phyloP scores from a whole-genome alignment of 2,113 vertebrate species.

The Heliornis fulica region DNA sequence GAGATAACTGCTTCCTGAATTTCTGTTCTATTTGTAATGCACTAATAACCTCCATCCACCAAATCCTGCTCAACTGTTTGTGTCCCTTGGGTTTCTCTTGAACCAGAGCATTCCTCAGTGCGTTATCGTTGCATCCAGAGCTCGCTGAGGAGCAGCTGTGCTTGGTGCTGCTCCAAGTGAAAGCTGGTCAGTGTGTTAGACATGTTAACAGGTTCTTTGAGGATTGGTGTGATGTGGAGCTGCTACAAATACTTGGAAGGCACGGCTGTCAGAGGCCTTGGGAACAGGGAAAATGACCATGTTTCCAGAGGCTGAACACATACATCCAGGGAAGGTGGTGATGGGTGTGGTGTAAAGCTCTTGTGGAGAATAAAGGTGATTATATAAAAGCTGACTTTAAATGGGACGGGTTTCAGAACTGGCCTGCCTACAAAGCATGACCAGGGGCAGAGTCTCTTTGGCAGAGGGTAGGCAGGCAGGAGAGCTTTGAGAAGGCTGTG shows the following conservation, averaged over 20 bases:
- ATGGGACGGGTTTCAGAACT: background rate
- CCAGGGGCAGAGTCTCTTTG: background rate
- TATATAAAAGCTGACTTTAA: background rate
- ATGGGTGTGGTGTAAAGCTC: background rate
- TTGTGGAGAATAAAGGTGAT: background rate
- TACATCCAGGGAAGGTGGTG: background rate
- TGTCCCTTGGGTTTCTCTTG: background rate
- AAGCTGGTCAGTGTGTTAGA: background rate
- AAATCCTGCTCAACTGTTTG: background rate
- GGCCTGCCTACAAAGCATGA: background rate
- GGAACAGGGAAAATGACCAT: background rate
- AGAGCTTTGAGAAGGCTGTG: background rate
- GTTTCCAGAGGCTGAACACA: background rate
- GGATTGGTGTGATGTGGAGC: background rate
- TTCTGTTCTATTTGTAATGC: slow-evolving; percentile 48
- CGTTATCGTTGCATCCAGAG: background rate
- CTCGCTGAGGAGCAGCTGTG: background rate
- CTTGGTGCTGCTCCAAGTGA: background rate
- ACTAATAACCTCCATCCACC: slow-evolving; percentile 38
- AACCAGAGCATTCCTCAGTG: background rate
- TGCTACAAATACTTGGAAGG: background rate
- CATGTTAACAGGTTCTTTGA: background rate
- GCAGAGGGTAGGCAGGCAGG: background rate
- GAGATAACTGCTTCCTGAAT: slow-evolving; percentile 62
- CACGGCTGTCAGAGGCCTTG: background rate